Base-by-base conservation (phyloP, 2,113 vertebrate genomes). In the Gallinago jamesoni region DNA sequence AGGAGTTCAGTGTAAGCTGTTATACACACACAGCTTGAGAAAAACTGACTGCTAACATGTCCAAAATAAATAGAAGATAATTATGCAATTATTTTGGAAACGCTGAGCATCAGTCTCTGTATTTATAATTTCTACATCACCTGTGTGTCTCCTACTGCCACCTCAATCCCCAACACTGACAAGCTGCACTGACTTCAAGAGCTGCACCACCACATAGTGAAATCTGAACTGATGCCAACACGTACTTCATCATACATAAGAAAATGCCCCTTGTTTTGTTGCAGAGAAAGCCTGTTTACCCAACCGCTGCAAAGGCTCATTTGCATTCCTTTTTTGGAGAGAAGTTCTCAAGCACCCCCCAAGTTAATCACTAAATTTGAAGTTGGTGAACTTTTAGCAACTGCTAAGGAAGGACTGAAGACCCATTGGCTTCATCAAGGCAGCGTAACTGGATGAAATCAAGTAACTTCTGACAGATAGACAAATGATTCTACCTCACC, bases 221-320 rank as follows among this genome's bases (percentile, higher is more conserved):
- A 55, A 5, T 18, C 21, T 90, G 72, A 79, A 79, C 45, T 59
- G 72, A 64, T 4, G 31, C 19, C 27, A 53, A 37, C 47, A 19
- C 0, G 0, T 31, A 33, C 24, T 75, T 72, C 24, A 57, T 23
- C 47, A 41, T 4, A 45, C 31, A 41, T 45, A 9, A 64, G 25
- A 68, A 72, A 83, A 83, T 13, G 33, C 2, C 28, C 25, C 41
- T 90, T 27, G 17, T 84, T 87, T 69, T 43, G 10, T 27, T 88
- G 21, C 37, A 68, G 0, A 68, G 16, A 90, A 79, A 59, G 48
- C 17, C 57, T 27, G 2, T 87, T 89, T 63, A 47, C 30, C 39
- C n/a, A 81, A 33, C 22, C 12, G 52, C 78, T 52, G 55, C 53
- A 64, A 87, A 81, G 33, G 30, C 48, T 76, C 55, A 14, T 24